Conservation (phyloP, 2,888 invertebrate species). For the Polia nebulosa region DNA sequence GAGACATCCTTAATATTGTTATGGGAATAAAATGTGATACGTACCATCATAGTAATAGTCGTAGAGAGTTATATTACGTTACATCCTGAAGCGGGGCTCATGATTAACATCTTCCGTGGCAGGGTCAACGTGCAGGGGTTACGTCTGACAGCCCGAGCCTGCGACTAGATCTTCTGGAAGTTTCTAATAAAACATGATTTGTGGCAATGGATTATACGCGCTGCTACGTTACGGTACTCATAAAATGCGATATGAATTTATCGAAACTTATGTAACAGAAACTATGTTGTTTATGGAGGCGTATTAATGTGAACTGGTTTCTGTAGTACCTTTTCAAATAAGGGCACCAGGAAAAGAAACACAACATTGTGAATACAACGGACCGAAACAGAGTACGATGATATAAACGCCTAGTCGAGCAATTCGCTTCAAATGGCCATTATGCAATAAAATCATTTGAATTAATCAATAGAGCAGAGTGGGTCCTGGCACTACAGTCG, state of each 20-base stretch:
- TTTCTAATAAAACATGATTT: slow-evolving; percentile 65
- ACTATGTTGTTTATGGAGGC: slow-evolving; percentile 12
- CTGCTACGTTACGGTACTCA: slow-evolving; percentile 34
- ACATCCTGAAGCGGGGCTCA: slow-evolving; percentile 72
- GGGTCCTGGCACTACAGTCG: slow-evolving; percentile 79
- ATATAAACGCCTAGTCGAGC: slow-evolving; percentile 71
- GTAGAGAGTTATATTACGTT: slow-evolving; percentile 66
- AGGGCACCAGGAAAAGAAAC: slow-evolving; percentile 31
- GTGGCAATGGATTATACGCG: slow-evolving; percentile 44
- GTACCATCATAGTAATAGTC: slow-evolving; percentile 75
- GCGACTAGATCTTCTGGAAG: slow-evolving; percentile 68
- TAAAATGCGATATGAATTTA: slow-evolving; percentile 50
- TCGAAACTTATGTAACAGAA: slow-evolving; percentile 46
- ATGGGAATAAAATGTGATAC: slow-evolving; percentile 55
- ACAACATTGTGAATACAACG: slow-evolving; percentile 30
- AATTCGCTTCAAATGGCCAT: slow-evolving; percentile 76
- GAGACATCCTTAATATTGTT: slow-evolving; percentile 37
- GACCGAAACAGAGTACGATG: slow-evolving; percentile 57
- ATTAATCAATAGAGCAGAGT: slow-evolving; percentile 89
- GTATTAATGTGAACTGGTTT: slow-evolving; percentile 24
- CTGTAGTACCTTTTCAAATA: slow-evolving; percentile 25
- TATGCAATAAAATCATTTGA: slow-evolving; percentile 89
- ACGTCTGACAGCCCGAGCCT: slow-evolving; percentile 74
- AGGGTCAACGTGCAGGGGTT: slow-evolving; percentile 87
- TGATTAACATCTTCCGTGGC: slow-evolving; percentile 88